phyloP scores from a whole-genome alignment of 2,113 vertebrate genomes.

The Ammodytes dubius region DNA sequence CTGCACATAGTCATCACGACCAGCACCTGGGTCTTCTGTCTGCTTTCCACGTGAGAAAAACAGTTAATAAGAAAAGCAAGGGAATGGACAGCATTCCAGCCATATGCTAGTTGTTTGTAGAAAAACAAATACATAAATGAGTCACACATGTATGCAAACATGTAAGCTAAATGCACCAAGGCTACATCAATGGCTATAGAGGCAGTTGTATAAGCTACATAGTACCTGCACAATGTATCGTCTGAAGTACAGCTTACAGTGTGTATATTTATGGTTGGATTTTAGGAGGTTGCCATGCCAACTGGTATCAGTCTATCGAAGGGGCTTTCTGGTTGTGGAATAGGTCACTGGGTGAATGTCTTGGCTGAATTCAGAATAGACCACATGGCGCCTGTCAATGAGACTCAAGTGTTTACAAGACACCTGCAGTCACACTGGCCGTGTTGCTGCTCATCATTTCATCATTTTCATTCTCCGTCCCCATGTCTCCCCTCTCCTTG shows the following conservation, averaged over 20 bases:
- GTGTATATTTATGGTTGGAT: background rate
- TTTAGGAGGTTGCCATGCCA: conserved; percentile 53
- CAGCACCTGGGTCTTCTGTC: conserved; percentile 40
- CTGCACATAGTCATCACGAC: conserved; percentile 27
- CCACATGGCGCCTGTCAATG: conserved; percentile 40
- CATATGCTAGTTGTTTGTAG: background rate
- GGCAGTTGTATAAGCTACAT: background rate
- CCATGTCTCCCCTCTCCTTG: conserved; percentile 7
- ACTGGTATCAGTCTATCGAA: conserved; percentile 38
- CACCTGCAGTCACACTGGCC: conserved; percentile 61
- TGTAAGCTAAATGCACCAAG: background rate
- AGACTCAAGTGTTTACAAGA: conserved; percentile 60
- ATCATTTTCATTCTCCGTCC: conserved; percentile 1
- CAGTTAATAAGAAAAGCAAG: background rate
- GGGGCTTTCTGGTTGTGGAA: conserved; percentile 20
- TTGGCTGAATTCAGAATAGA: conserved; percentile 44
- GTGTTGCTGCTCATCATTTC: conserved; percentile 47
- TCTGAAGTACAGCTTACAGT: background rate
- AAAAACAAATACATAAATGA: background rate
- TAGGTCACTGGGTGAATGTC: conserved; percentile 54
- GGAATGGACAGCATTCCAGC: background rate
- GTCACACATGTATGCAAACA: background rate
- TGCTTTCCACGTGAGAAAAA: background rate
- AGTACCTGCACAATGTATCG: background rate
- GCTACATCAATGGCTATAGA: background rate